Conservation (phyloP, 1,140 invertebrate species). For the Pararge aegeria region DNA sequence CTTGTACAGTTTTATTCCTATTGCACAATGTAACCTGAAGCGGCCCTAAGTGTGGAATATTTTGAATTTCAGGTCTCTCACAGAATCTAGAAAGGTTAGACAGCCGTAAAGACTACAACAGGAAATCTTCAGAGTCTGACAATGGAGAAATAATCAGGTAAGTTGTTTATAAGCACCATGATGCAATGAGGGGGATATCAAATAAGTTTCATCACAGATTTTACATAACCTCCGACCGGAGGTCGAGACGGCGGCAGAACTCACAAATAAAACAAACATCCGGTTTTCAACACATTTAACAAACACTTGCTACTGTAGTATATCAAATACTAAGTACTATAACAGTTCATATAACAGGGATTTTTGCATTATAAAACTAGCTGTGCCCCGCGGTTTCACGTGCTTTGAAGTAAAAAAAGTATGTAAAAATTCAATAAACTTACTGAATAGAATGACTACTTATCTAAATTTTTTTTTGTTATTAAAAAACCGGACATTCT, state of each 20-base stretch:
- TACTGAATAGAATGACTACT: too few species aligned
- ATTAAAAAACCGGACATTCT: too few species aligned
- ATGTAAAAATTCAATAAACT: too few species aligned
- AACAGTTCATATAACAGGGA: too few species aligned
- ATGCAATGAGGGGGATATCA: constrained; percentile 42
- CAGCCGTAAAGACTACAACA: constrained; percentile 82
- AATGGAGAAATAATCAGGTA: constrained; percentile 81
- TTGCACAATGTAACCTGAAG: constrained; percentile 29
- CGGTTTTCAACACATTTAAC: constrained; percentile 4
- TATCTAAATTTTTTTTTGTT: too few species aligned
- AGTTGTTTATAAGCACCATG: constrained; percentile 48
- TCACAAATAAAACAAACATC: constrained; percentile 19
- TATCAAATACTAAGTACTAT: background rate
- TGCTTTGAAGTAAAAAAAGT: too few species aligned
- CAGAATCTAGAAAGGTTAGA: constrained; percentile 86
- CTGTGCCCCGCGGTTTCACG: too few species aligned
- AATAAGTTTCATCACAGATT: constrained; percentile 65
- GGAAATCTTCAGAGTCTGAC: constrained; percentile 81
- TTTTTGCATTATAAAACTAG: too few species aligned
- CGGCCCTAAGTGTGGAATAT: constrained; percentile 33
- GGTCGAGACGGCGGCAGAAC: constrained; percentile 22
- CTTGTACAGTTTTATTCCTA: constrained; percentile 2
- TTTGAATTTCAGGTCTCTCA: constrained; percentile 80
- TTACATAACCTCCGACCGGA: constrained; percentile 71
- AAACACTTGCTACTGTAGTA: background rate